These are phyloP conservation scores for Sphaerodactylus townsendi DNA, from an alignment of 2,113 vertebrate genomes.

Conservation along the genomic window DNA sequence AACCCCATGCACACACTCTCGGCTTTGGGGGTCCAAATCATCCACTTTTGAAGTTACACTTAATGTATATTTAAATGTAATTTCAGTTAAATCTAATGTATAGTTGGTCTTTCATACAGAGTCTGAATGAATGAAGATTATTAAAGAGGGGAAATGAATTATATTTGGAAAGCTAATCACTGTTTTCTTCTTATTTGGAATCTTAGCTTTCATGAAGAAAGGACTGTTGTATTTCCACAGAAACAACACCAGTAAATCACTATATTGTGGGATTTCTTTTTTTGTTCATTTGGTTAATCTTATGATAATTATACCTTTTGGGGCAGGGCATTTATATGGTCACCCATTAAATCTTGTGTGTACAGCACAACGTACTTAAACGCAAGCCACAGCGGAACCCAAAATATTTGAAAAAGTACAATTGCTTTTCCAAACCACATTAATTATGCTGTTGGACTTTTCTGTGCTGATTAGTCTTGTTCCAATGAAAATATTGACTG, in stretches of 20 bases:
- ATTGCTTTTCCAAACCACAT: neutral
- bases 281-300: neutral
- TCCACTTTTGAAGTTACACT: no score
- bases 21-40: no score
- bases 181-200: neutral
- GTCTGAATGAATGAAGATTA: neutral
- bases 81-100: no score
- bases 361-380: neutral
- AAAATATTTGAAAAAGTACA: neutral
- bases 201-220: neutral
- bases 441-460: neutral
- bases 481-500: conserved; percentile 9
- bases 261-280: neutral
- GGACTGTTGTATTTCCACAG: neutral
- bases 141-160: neutral
- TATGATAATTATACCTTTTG: neutral
- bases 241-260: neutral
- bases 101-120: no score
- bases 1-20: no score
- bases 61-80: no score
- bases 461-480: neutral
- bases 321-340: neutral
- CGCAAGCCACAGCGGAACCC: neutral
- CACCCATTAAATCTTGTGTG: conserved; percentile 3
- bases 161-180: neutral